Conservation (phyloP, 2,888 invertebrate genomes). For the Cecidostiba fungosa region DNA sequence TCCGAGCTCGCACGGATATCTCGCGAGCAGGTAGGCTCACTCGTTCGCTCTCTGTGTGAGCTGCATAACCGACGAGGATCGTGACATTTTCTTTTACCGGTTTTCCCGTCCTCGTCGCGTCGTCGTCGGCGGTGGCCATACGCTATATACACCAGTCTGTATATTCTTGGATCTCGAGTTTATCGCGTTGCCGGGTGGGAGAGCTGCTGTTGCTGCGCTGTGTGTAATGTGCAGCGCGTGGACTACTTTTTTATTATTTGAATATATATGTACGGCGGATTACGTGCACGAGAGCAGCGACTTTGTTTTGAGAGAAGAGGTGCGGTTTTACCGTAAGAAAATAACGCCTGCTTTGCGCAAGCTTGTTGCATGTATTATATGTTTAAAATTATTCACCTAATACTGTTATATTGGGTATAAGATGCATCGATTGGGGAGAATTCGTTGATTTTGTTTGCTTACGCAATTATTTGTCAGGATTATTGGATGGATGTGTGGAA, state of each 20-base stretch:
- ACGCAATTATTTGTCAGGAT: background rate
- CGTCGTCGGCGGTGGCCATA: background rate
- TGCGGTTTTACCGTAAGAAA: conserved; percentile 8
- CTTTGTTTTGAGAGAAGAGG: conserved; percentile 13
- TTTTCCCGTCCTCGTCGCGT: conserved; percentile 65
- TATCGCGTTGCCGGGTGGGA: conserved; percentile 27
- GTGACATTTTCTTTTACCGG: conserved; percentile 72
- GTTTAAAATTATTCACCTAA: too few species aligned
- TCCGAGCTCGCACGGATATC: conserved; percentile 27
- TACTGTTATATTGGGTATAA: too few species aligned
- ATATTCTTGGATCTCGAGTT: background rate
- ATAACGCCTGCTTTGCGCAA: background rate
- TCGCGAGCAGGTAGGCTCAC: conserved; percentile 11
- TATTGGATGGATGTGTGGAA: background rate
- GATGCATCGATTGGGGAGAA: background rate
- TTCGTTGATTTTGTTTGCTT: background rate
- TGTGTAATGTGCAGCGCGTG: background rate
- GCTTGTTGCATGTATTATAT: background rate
- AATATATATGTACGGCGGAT: conserved; percentile 1
- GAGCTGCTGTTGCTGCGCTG: background rate
- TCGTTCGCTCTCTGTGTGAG: conserved; percentile 39
- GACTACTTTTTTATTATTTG: conserved; percentile 19
- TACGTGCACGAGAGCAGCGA: background rate
- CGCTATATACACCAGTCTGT: background rate
- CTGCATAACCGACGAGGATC: conserved; percentile 65